Evolutionary conservation across 1,140 invertebrate genomes (phyloP).

Genomic region (Drosophila miranda): DNA sequence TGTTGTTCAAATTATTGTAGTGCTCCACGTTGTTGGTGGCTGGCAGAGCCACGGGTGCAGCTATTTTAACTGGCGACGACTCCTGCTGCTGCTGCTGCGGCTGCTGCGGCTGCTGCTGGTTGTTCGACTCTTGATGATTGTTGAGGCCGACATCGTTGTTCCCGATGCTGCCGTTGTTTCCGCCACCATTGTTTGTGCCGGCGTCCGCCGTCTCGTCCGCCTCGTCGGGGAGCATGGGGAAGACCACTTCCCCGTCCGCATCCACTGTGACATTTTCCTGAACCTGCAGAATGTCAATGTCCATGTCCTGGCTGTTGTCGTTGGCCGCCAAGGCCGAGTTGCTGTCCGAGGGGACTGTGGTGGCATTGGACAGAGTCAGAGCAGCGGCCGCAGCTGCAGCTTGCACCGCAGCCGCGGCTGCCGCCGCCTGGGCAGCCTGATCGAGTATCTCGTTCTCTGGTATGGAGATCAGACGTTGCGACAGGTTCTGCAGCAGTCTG

Average conservation of each 20-base stretch:
- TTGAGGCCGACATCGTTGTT: constrained; percentile 40
- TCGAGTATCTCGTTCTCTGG: constrained; percentile 83
- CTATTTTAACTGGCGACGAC: constrained; percentile 27
- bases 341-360: constrained; percentile 61
- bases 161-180: constrained; percentile 36
- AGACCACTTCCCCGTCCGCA: constrained; percentile 73
- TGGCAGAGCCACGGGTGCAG: constrained; percentile 10
- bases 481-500: constrained; percentile 84
- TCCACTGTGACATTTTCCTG: constrained; percentile 81
- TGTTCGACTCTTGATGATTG: constrained; percentile 50
- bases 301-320: constrained; percentile 83
- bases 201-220: constrained; percentile 23
- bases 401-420: constrained; percentile 69
- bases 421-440: constrained; percentile 65
- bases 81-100: constrained; percentile 10
- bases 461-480: constrained; percentile 84
- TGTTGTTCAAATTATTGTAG: constrained; percentile 61
- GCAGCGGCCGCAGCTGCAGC: constrained; percentile 69
- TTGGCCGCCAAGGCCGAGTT: constrained; percentile 51
- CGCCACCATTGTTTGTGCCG: constrained; percentile 36
- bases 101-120: constrained; percentile 31
- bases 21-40: constrained; percentile 63
- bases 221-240: constrained; percentile 51
- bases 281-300: constrained; percentile 84
- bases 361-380: constrained; percentile 64